Evolutionary conservation across 35 echinoderm and acorn worm species (phyloP).

Genomic region (Nesometra sesokonis): DNA sequence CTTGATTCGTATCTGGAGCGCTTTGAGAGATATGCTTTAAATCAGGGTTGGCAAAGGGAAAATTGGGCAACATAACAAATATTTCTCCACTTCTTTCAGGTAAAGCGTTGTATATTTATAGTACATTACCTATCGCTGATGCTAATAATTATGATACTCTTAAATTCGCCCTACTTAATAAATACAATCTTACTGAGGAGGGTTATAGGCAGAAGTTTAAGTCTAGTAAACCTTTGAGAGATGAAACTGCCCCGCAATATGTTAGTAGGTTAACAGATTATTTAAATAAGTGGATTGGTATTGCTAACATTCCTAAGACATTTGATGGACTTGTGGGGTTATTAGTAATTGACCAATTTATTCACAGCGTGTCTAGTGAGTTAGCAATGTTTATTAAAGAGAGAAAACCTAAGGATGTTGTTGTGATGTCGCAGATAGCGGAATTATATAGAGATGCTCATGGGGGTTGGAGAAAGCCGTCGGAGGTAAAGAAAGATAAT

Average conservation of each 20-base stretch:
- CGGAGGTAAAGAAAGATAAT: background rate
- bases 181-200: too few species aligned
- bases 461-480: background rate
- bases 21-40: constrained; percentile 38
- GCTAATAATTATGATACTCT: too few species aligned
- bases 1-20: constrained; percentile 35
- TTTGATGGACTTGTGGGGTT: background rate
- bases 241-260: constrained; percentile 5
- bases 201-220: constrained; percentile 18
- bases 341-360: background rate
- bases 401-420: background rate
- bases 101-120: constrained; percentile 23
- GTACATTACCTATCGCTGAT: too few species aligned
- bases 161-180: constrained; percentile 20
- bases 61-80: constrained; percentile 40
- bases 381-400: constrained; percentile 4
- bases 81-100: constrained; percentile 38
- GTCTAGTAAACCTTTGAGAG: background rate
- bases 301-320: background rate
- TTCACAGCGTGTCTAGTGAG: constrained; percentile 2
- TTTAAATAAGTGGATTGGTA: constrained; percentile 8
- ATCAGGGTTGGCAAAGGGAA: constrained; percentile 12
- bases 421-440: background rate
- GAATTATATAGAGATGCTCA: background rate
- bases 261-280: background rate